These are phyloP conservation scores for Drosophila affinis DNA, from an alignment of 2,888 invertebrate species.

Conservation along the genomic window DNA sequence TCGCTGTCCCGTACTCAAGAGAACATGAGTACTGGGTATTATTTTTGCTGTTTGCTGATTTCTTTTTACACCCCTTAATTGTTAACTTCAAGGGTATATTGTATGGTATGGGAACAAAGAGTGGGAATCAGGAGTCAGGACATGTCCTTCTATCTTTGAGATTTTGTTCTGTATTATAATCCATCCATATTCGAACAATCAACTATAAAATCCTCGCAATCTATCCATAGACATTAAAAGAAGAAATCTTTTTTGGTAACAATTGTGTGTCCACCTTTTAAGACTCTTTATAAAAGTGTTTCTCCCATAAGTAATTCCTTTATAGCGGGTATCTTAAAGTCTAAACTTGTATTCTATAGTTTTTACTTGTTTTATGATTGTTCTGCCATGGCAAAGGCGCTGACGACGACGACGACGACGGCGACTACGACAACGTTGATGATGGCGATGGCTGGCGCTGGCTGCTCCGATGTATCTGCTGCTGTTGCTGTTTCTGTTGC, in stretches of 20 bases:
- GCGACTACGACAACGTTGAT: slow-evolving; percentile 32
- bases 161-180: too few relatives aligned
- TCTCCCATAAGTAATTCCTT: too few relatives aligned
- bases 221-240: too few relatives aligned
- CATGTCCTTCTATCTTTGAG: too few relatives aligned
- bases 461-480: slow-evolving; percentile 1
- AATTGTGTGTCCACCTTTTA: too few relatives aligned
- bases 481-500: slow-evolving; percentile 7
- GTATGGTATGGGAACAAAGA: too few relatives aligned
- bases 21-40: slow-evolving; percentile 21
- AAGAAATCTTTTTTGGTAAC: too few relatives aligned
- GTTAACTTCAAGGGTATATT: too few relatives aligned
- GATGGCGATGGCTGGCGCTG: slow-evolving; percentile 3
- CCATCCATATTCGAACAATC: too few relatives aligned
- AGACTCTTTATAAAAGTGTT: too few relatives aligned
- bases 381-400: slow-evolving; percentile 36
- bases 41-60: slow-evolving; percentile 29
- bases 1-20: slow-evolving; percentile 17
- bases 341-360: not conserved
- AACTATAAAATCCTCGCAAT: too few relatives aligned
- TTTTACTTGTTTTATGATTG: slow-evolving; percentile 33
- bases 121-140: too few relatives aligned
- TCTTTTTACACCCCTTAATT: slow-evolving; percentile 12
- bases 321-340: not conserved
- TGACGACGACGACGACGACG: slow-evolving; percentile 28